Evolutionary conservation across 2,888 invertebrate species (phyloP).

Genomic region (Hypomecis atomaria): DNA sequence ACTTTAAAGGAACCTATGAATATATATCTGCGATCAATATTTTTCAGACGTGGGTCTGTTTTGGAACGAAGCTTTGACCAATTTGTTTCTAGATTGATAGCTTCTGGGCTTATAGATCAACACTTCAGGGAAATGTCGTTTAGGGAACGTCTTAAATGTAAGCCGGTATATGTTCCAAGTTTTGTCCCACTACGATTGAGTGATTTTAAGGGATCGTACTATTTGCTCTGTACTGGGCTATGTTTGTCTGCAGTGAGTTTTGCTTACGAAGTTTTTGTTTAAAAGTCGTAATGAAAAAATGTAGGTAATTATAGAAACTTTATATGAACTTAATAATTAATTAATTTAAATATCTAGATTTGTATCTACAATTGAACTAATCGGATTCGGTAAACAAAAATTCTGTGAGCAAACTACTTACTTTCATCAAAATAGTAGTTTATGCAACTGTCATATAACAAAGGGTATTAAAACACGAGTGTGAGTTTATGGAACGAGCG

Average conservation of each 20-base stretch:
- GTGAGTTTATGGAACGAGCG: no score
- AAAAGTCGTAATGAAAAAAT: no score
- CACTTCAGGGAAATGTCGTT: conserved; percentile 30
- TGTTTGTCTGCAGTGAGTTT: conserved; percentile 47
- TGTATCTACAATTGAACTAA: no score
- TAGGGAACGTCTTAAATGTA: conserved; percentile 45
- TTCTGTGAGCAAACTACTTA: no score
- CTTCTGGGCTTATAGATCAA: conserved; percentile 46
- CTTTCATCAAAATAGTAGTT: no score
- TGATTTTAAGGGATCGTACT: conserved; percentile 44
- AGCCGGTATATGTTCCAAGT: conserved; percentile 17
- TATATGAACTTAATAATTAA: no score
- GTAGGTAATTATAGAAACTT: no score
- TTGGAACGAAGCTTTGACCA: conserved; percentile 37
- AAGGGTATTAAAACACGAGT: no score
- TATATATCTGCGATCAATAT: conserved; percentile 43
- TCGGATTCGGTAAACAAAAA: no score
- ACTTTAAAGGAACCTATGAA: conserved; percentile 40
- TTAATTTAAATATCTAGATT: no score
- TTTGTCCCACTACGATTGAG: conserved; percentile 31
- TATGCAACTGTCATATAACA: no score
- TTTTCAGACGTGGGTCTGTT: conserved; percentile 55
- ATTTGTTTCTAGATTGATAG: conserved; percentile 28
- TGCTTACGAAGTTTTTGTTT: conserved; percentile 25
- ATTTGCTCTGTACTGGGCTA: conserved; percentile 48